Base-by-base conservation (phyloP, 1,140 invertebrate species). In the Drosophila funebris region DNA sequence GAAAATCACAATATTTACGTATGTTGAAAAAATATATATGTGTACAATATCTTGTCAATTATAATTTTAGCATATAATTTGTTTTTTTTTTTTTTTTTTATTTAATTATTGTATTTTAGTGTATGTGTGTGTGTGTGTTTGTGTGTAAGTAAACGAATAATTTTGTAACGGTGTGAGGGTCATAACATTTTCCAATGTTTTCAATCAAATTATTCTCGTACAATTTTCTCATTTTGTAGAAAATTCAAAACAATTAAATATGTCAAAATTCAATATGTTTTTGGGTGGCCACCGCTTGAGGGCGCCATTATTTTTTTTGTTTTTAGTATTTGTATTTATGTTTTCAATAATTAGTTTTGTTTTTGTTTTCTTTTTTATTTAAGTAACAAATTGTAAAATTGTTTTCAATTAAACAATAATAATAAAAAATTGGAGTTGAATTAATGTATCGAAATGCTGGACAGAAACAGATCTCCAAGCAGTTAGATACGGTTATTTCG, bases 1-100 rank as follows among this genome's bases (percentile, higher is more conserved):
- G 46, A 18, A 73, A 70, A 73, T 82, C 64, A 58, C 73, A 71
- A 43, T 60, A 14, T 24, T 36, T 43, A 41, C 31, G 66, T 60
- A 67, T 75, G 44, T 74, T 61, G 46, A 70, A 73, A 77, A 80
- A 73, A 73, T 72, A 68, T 60, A 52, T 16, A 22, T 52, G 16
- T 63, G 11, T 41, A 27, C 29, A 22, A 8, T 18, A 22, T 33
- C 9, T 20, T 61, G 7, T 48, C 2, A 31, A 31, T 11, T 22
- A 46, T 43, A 27, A n/a, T 50, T 39, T 36, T 60, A 24, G 22
- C 2, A 24, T 27, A 27, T 5, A n/a, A 0, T 29, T 6, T 31
- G 29, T 31, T 31, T 31, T 31, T 8, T 31, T 36, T 54, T 46
- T 73, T 20, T 22, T 7, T 54, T 36, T 61, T 44, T 50, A 67